These are phyloP conservation scores for Seriola dumerili DNA, from an alignment of 2,113 vertebrate species.

Conservation along the genomic window DNA sequence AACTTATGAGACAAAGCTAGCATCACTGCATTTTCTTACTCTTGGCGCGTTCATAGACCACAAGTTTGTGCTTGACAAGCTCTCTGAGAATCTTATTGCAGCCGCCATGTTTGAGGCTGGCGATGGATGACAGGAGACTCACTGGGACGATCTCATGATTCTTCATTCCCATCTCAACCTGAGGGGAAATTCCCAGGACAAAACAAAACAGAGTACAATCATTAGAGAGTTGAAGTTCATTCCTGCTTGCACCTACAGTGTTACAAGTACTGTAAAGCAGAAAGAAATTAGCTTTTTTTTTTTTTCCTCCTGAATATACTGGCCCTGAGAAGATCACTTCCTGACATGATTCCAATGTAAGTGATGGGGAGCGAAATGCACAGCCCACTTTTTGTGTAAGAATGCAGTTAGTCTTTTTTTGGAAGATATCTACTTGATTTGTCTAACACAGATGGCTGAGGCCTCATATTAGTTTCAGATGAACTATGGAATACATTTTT, in stretches of 20 bases:
- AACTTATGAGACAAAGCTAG: neutral
- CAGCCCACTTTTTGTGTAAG: too few relatives aligned
- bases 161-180: constrained; percentile 99
- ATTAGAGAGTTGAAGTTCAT: neutral
- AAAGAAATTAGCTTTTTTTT: too few relatives aligned
- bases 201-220: neutral
- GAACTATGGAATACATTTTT: too few relatives aligned
- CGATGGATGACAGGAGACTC: constrained; percentile 94
- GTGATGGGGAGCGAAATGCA: too few relatives aligned
- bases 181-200: neutral
- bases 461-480: too few relatives aligned
- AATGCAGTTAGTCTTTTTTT: too few relatives aligned
- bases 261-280: neutral
- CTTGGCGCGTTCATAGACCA: constrained; percentile 91
- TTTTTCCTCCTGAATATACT: too few relatives aligned
- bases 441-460: too few relatives aligned
- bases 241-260: neutral
- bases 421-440: too few relatives aligned
- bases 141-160: constrained; percentile 97
- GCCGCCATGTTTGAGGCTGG: constrained; percentile 96
- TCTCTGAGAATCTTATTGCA: constrained; percentile 96
- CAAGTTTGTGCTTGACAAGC: constrained; percentile 92
- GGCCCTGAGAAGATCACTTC: too few relatives aligned
- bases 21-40: constrained; percentile 84
- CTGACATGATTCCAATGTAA: too few relatives aligned